Evolutionary conservation across 2,113 vertebrate species (phyloP).

Genomic region (Trogon melanurus): DNA sequence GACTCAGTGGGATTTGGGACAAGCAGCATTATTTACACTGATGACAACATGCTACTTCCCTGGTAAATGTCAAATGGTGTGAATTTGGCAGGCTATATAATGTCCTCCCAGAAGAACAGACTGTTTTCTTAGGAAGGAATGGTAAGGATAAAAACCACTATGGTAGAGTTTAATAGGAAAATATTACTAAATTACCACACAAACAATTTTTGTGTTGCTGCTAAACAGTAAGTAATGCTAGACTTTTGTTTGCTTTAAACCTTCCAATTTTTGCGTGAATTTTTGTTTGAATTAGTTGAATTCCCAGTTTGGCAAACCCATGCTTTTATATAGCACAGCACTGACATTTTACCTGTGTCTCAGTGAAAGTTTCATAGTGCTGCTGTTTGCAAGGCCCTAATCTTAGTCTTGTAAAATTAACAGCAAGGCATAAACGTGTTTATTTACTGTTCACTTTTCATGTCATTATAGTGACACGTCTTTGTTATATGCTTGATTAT

Average conservation of each 20-base stretch:
- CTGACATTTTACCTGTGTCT: neutral
- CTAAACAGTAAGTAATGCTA: constrained; percentile 29
- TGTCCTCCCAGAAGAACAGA: constrained; percentile 74
- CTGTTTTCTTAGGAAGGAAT: constrained; percentile 71
- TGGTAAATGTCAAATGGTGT: constrained; percentile 75
- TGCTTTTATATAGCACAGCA: neutral
- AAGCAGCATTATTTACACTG: constrained; percentile 75
- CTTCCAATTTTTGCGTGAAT: neutral
- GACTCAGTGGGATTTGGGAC: constrained; percentile 51
- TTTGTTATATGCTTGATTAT: neutral
- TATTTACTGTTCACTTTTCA: neutral
- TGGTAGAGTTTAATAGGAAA: constrained; percentile 47
- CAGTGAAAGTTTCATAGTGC: neutral
- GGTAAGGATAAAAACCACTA: constrained; percentile 51
- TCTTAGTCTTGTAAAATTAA: neutral
- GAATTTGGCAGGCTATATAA: constrained; percentile 70
- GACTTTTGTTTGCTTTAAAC: constrained; percentile 9
- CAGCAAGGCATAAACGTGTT: neutral
- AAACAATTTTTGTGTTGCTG: constrained; percentile 25
- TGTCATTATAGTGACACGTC: neutral
- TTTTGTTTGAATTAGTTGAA: neutral
- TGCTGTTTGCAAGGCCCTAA: neutral
- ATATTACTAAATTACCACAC: constrained; percentile 51
- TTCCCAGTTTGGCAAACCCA: neutral
- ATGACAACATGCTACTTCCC: constrained; percentile 76